Evolutionary conservation across 2,797 vertebrate genomes (phyloP).

Genomic region (Merluccius polli): DNA sequence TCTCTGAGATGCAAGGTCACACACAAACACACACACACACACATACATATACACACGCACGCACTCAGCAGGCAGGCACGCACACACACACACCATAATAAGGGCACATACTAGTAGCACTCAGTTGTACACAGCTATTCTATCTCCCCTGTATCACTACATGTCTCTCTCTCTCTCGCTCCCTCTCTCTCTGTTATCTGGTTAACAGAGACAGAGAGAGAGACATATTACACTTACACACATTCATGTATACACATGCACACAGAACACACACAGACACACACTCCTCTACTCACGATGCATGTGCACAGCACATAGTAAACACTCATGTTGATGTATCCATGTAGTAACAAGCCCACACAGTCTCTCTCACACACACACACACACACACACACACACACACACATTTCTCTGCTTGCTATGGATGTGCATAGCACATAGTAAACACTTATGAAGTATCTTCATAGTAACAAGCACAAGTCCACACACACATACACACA

Average conservation of each 20-base stretch:
- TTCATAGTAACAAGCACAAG: not conserved
- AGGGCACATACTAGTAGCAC: not conserved
- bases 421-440: slow-evolving; percentile 13
- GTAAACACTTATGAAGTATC: not conserved
- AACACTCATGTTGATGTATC: not conserved
- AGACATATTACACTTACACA: not conserved
- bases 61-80: no score
- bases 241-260: no score
- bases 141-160: not conserved
- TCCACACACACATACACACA: not conserved
- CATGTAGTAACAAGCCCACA: not conserved
- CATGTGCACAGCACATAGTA: no score
- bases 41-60: not conserved
- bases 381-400: not conserved
- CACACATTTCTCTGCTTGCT: not conserved
- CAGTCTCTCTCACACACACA: not conserved
- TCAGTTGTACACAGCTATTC: not conserved
- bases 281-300: no score
- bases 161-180: not conserved
- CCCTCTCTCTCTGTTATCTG: not conserved
- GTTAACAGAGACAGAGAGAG: not conserved
- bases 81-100: slow-evolving; percentile 3
- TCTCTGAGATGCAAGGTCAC: slow-evolving; percentile 40
- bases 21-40: not conserved
- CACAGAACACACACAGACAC: slow-evolving; percentile 6